Conservation (phyloP, 2,113 vertebrate genomes). For the Callithrix jacchus region DNA sequence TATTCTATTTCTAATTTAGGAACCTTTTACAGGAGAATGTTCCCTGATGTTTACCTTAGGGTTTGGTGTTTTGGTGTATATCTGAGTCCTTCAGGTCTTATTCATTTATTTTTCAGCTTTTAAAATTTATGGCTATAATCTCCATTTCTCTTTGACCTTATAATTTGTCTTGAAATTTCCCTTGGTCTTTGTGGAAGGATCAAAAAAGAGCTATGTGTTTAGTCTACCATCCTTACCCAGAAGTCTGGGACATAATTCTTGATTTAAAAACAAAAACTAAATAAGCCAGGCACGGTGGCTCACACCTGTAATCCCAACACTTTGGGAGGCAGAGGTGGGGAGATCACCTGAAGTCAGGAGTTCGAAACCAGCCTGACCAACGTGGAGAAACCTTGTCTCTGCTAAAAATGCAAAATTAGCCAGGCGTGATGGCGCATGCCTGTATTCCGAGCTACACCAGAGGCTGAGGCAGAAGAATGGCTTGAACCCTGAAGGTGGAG, state of each 20-base stretch:
- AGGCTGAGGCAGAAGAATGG: too few species aligned
- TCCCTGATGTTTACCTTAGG: background rate
- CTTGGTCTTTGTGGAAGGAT: background rate
- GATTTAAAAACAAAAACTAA: too few species aligned
- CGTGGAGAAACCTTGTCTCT: too few species aligned
- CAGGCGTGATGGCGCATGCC: too few species aligned
- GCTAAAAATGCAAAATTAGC: too few species aligned
- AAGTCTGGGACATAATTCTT: constrained; percentile 3
- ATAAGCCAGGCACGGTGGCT: too few species aligned
- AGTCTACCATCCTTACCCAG: background rate
- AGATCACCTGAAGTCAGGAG: too few species aligned
- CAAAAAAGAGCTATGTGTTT: background rate
- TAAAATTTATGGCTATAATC: background rate
- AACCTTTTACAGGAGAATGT: background rate
- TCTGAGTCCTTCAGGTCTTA: background rate
- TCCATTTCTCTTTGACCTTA: background rate
- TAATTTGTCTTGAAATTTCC: background rate
- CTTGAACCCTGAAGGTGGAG: too few species aligned
- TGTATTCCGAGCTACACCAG: too few species aligned
- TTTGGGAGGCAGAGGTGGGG: too few species aligned
- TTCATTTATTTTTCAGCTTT: background rate
- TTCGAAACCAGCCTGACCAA: too few species aligned
- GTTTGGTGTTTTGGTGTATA: background rate
- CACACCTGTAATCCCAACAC: too few species aligned
- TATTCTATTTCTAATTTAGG: background rate